Evolutionary conservation across 2,113 vertebrate species (phyloP).

Genomic region (Rhinichthys klamathensis): DNA sequence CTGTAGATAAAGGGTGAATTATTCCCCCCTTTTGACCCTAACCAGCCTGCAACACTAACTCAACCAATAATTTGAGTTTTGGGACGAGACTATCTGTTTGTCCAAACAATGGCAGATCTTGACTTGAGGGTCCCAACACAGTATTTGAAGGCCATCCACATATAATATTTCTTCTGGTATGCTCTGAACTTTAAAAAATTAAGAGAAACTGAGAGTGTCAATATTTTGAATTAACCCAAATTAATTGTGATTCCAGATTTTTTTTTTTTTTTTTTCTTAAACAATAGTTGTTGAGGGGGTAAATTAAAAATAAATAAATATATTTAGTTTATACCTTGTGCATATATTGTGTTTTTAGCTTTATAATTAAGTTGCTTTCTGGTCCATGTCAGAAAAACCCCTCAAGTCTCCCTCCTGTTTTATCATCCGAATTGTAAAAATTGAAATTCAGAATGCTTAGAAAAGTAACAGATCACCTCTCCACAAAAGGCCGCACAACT

Average conservation of each 20-base stretch:
- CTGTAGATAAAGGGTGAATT: neutral
- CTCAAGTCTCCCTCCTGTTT: neutral
- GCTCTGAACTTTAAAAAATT: too few relatives aligned
- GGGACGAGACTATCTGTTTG: neutral
- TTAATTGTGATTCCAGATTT: too few relatives aligned
- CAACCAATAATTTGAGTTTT: conserved; percentile 4
- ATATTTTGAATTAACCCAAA: too few relatives aligned
- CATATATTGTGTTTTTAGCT: too few relatives aligned
- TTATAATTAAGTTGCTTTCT: neutral
- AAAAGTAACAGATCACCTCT: neutral
- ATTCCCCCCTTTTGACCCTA: neutral
- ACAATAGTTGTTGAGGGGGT: too few relatives aligned
- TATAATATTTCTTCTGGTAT: neutral
- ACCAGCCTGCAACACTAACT: neutral
- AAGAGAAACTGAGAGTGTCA: too few relatives aligned
- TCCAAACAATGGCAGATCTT: neutral
- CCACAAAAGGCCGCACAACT: neutral
- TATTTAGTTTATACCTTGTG: too few relatives aligned
- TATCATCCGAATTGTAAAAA: neutral
- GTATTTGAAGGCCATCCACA: neutral
- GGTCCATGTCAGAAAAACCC: neutral
- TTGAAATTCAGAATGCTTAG: neutral
- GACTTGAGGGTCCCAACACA: neutral
- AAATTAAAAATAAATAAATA: too few relatives aligned
- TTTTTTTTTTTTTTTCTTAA: too few relatives aligned